Base-by-base conservation (phyloP, 2,797 vertebrate genomes). In the Sparus aurata region DNA sequence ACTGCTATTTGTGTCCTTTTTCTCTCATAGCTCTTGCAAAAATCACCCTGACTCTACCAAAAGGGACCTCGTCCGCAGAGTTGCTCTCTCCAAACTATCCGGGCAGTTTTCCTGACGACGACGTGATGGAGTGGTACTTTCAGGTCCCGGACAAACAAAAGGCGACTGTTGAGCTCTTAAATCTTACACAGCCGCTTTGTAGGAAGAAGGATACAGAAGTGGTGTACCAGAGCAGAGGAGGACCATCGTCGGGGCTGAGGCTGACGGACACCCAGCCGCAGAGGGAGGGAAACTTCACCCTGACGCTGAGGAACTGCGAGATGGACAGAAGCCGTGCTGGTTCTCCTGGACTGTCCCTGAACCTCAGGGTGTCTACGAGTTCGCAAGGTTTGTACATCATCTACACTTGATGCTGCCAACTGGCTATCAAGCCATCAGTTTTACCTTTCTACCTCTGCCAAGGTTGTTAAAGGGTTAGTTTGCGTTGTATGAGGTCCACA, bases 21-120 rank as follows among this genome's bases (percentile, higher is more conserved):
- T 2, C 15, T 69, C 4, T 67, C 41, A 22, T 46, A 99, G 97
- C 95, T 5, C 88, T 97, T 15, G 96, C 96, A 70, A 94, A 95
- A 87, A 92, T 99, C 12, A 96, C 95, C 23, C 93, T 97, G 2
- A 78, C 77, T 8, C 92, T 97, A 62, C 92, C 94, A 13, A 88
- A 71, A 0, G 94, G 94, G 62, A 25, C 22, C 0, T 96, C 95
- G 8, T 90, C 91, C 0, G 27, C 92, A 1, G 95, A 94, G n/a
- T 85, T 98, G 70, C 92, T 97, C 86, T 97, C 97, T 0, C 96
- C 97, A 20, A 96, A 98, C 92, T 98, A 96, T 74, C 97, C 97
- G 0, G 65, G 76, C 0, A 96, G 95, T 70, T 97, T 98, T 71
- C 97, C 97, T 0, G 95, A 97, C 57, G 95, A 96, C 0, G 96